These are phyloP conservation scores for Drosophila birchii DNA, from an alignment of 2,888 invertebrate species.

Conservation along the genomic window DNA sequence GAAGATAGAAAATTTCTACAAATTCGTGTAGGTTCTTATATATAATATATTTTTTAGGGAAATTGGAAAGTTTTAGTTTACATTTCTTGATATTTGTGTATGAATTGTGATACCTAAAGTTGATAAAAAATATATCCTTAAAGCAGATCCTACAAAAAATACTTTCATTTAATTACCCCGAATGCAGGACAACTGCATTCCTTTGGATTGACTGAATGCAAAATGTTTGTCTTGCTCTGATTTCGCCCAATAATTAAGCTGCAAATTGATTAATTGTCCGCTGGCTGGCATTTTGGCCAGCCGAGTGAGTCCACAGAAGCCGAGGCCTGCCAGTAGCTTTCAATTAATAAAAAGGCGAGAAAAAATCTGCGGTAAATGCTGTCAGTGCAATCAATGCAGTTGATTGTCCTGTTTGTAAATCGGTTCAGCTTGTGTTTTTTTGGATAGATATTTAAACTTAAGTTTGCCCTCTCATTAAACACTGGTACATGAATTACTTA, in stretches of 20 bases:
- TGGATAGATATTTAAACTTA: not conserved
- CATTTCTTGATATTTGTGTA: not conserved
- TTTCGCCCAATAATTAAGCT: conserved; percentile 55
- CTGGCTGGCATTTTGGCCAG: conserved; percentile 27
- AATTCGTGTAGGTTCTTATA: not conserved
- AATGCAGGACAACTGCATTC: not conserved
- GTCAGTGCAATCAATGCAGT: conserved; percentile 45
- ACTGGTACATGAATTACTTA: not conserved
- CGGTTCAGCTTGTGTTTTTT: not conserved
- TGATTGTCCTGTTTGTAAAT: conserved; percentile 27
- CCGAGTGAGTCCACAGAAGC: conserved; percentile 5
- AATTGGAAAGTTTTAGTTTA: not conserved
- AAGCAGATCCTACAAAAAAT: not conserved
- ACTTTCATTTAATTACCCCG: not conserved
- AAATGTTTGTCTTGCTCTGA: conserved; percentile 31
- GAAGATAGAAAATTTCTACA: too few species aligned
- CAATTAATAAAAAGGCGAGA: conserved; percentile 47
- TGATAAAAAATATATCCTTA: not conserved
- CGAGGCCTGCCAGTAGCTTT: conserved; percentile 13
- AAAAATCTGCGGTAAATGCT: conserved; percentile 37
- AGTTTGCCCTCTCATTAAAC: not conserved
- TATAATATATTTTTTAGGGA: too few species aligned
- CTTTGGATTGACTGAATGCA: conserved; percentile 4
- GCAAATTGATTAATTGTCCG: conserved; percentile 63
- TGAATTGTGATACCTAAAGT: not conserved